Conservation (phyloP, 2,888 invertebrate species). For the Drosophila gaucha region DNA sequence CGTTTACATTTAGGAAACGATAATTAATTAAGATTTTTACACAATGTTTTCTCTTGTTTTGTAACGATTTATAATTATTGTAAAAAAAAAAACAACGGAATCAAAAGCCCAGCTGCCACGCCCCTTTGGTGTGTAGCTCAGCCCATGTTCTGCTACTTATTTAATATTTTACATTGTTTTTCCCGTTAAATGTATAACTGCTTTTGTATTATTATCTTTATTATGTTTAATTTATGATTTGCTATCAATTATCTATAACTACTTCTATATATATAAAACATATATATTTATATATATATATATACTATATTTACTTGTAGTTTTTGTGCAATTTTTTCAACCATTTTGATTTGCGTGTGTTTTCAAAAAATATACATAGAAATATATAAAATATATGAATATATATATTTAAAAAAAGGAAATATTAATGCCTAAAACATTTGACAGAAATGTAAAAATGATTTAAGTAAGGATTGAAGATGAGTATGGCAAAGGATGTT, state of each 20-base stretch:
- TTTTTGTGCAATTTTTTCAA: slow-evolving; percentile 78
- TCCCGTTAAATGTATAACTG: slow-evolving; percentile 71
- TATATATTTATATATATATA: slow-evolving; percentile 27
- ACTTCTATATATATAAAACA: slow-evolving; percentile 17
- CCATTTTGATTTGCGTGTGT: slow-evolving; percentile 74
- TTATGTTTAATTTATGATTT: slow-evolving; percentile 76
- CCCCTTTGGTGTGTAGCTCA: not conserved
- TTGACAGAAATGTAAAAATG: slow-evolving; percentile 50
- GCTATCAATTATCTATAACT: slow-evolving; percentile 37
- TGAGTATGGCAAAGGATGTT: slow-evolving; percentile 39
- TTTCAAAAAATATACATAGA: slow-evolving; percentile 60
- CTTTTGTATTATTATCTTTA: slow-evolving; percentile 78
- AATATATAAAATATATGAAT: slow-evolving; percentile 51
- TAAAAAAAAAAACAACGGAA: slow-evolving; percentile 26
- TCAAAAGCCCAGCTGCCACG: not conserved
- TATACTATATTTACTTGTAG: slow-evolving; percentile 58
- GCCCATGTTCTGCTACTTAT: slow-evolving; percentile 30
- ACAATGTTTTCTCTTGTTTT: slow-evolving; percentile 65
- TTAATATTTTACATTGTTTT: slow-evolving; percentile 62
- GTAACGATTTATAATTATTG: slow-evolving; percentile 12
- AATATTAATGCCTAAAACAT: slow-evolving; percentile 59
- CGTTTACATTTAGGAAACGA: slow-evolving; percentile 28
- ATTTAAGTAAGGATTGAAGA: slow-evolving; percentile 48
- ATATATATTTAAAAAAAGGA: slow-evolving; percentile 49
- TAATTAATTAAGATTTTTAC: slow-evolving; percentile 61